Conservation (phyloP, 2,888 invertebrate genomes). For the Nebria salina region DNA sequence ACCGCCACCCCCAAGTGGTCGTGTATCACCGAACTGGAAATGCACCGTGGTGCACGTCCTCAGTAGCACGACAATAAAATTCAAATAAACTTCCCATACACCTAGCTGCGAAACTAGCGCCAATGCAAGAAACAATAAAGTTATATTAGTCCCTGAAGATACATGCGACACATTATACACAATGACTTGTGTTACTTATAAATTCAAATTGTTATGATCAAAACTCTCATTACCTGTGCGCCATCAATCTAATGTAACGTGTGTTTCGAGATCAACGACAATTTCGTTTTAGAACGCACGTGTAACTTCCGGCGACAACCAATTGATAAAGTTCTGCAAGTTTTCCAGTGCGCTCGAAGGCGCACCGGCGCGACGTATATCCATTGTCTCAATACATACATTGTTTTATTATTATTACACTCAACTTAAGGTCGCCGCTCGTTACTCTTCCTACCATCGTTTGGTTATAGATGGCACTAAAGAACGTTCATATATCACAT, state of each 20-base stretch:
- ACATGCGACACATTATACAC: conserved; percentile 1
- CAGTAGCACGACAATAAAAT: conserved; percentile 11
- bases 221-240: background rate
- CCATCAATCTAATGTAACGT: background rate
- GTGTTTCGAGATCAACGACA: background rate
- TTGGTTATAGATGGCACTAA: conserved; percentile 12
- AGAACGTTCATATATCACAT: conserved; percentile 8
- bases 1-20: background rate
- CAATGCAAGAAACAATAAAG: background rate
- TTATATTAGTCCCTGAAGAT: conserved; percentile 20
- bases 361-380: background rate
- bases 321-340: conserved; percentile 22
- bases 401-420: conserved; percentile 1
- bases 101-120: background rate
- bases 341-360: background rate
- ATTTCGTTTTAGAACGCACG: conserved; percentile 9
- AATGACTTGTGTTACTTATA: background rate
- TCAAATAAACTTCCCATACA: conserved; percentile 8
- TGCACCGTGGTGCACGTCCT: background rate
- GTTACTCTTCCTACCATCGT: conserved; percentile 5
- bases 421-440: conserved; percentile 5
- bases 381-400: conserved; percentile 12
- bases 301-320: conserved; percentile 5
- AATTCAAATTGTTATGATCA: background rate
- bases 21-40: background rate